phyloP scores from a whole-genome alignment of 2,797 vertebrate species.

The Dermochelys coriacea region DNA sequence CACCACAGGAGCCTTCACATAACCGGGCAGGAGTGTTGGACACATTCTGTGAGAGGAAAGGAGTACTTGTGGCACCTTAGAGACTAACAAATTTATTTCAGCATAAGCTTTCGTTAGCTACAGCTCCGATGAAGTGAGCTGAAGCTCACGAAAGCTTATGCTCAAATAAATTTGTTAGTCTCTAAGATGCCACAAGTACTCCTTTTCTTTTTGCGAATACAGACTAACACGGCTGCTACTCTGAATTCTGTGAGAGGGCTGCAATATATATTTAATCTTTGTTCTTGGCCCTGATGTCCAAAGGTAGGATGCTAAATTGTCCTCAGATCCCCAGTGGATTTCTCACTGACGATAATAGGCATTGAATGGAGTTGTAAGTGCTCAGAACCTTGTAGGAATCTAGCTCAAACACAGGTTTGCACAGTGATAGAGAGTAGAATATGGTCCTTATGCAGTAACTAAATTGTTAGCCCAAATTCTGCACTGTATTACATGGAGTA shows the following conservation, averaged over 20 bases:
- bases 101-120: no score
- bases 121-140: no score
- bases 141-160: no score
- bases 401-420: not conserved
- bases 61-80: no score
- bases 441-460: not conserved
- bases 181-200: no score
- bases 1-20: not conserved
- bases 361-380: not conserved
- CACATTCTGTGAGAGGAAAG: not conserved
- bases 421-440: not conserved
- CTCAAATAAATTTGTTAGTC: no score
- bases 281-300: not conserved
- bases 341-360: not conserved
- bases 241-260: not conserved
- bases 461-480: not conserved
- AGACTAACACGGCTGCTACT: no score
- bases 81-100: no score
- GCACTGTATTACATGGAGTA: not conserved
- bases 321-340: not conserved
- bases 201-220: no score
- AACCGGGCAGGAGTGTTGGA: not conserved
- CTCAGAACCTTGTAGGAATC: not conserved
- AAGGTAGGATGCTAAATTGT: not conserved
- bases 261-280: not conserved